Conservation (phyloP, 1,140 invertebrate species). For the Apis laboriosa region DNA sequence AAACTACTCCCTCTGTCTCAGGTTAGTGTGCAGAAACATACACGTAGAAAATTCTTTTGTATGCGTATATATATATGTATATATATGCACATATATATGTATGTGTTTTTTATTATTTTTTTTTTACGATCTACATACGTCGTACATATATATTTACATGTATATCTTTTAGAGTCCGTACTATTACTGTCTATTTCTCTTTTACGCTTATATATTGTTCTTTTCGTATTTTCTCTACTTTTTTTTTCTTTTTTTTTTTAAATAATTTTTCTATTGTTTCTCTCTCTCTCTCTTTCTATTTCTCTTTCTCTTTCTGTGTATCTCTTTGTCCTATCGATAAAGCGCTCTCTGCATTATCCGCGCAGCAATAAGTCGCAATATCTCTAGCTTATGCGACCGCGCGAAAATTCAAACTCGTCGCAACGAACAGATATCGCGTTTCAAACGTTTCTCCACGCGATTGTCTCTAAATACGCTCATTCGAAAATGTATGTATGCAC, state of each 20-base stretch:
- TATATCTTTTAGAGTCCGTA: slow-evolving; percentile 47
- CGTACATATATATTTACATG: slow-evolving; percentile 53
- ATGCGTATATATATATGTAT: slow-evolving; percentile 64
- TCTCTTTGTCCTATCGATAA: neutral
- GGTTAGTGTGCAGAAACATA: slow-evolving; percentile 94
- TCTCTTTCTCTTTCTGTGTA: slow-evolving; percentile 28
- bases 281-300: slow-evolving; percentile 45
- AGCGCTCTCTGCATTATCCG: slow-evolving; percentile 8
- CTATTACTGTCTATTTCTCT: slow-evolving; percentile 28
- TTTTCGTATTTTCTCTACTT: slow-evolving; percentile 20
- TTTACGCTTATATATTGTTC: slow-evolving; percentile 59
- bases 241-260: neutral
- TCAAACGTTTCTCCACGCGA: neutral
- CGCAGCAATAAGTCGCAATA: neutral
- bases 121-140: slow-evolving; percentile 1
- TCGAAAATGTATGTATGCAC: neutral
- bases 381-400: neutral
- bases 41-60: slow-evolving; percentile 82
- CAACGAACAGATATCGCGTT: slow-evolving; percentile 16
- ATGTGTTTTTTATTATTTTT: slow-evolving; percentile 10
- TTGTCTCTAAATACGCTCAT: neutral
- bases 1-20: slow-evolving; percentile 98
- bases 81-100: slow-evolving; percentile 49
- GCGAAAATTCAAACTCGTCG: slow-evolving; percentile 2
- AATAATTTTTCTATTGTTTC: neutral